A percentile compares a stretch with the other conserved stretches of the same genome.
These are phyloP conservation scores for Lordiphosa andalusiaca DNA, from an alignment of 2,888 invertebrate genomes.

Conservation along the genomic window DNA sequence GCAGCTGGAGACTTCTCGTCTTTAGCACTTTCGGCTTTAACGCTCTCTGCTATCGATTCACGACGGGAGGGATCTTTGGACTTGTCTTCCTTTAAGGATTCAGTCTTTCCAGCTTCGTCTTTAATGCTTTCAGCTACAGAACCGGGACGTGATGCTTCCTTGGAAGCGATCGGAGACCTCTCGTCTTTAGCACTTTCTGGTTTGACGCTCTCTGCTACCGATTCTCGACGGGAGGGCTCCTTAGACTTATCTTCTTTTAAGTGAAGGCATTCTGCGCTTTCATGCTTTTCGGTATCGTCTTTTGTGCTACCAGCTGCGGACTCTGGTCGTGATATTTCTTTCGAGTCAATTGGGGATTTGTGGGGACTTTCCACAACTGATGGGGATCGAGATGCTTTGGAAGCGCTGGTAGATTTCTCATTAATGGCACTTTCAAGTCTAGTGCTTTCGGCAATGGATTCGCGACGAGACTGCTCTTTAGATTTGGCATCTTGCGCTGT, in stretches of 20 bases:
- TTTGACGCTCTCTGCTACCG: conserved; percentile 16
- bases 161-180: neutral
- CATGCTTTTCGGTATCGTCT: conserved; percentile 24
- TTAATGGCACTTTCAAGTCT: conserved; percentile 13
- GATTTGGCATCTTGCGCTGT: neutral
- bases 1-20: too few species aligned
- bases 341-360: conserved; percentile 24
- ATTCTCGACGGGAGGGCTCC: conserved; percentile 7
- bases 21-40: conserved; percentile 17
- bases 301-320: conserved; percentile 44
- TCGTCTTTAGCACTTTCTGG: conserved; percentile 10
- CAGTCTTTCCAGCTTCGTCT: conserved; percentile 11
- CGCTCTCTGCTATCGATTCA: conserved; percentile 37
- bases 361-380: conserved; percentile 17
- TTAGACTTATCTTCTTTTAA: conserved; percentile 22
- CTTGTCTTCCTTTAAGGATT: conserved; percentile 15
- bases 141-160: conserved; percentile 5
- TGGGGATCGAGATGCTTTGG: conserved; percentile 32
- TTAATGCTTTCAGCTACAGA: conserved; percentile 18
- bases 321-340: conserved; percentile 28
- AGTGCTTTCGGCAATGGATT: conserved; percentile 21
- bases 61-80: conserved; percentile 28
- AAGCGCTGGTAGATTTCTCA: conserved; percentile 24
- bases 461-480: conserved; percentile 22
- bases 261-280: conserved; percentile 23